phyloP scores from a whole-genome alignment of 35 echinoderm and acorn worm genomes.

The Heliocidaris tuberculata region DNA sequence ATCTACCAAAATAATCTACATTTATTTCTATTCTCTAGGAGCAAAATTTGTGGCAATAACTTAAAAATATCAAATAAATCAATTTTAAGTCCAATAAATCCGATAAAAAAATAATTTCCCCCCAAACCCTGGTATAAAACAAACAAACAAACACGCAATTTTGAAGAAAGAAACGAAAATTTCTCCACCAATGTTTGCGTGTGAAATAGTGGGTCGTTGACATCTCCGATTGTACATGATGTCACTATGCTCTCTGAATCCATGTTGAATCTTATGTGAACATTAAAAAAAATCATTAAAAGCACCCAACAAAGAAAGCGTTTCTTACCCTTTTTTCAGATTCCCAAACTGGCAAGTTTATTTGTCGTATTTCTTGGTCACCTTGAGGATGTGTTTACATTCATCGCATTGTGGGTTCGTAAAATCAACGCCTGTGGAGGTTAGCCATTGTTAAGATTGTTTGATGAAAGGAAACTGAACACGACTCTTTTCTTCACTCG shows the following conservation, averaged over 20 bases:
- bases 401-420: neutral
- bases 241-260: neutral
- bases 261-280: neutral
- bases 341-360: neutral
- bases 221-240: neutral
- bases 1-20: too few species aligned
- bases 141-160: too few species aligned
- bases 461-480: constrained; percentile 10
- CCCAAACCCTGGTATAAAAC: too few species aligned
- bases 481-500: neutral
- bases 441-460: neutral
- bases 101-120: too few species aligned
- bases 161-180: too few species aligned
- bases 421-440: neutral
- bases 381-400: neutral
- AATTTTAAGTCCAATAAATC: too few species aligned
- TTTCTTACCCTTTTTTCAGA: neutral
- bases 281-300: neutral
- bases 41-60: too few species aligned
- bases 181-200: too few species aligned
- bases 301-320: neutral
- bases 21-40: too few species aligned
- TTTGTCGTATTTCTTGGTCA: neutral
- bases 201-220: neutral
- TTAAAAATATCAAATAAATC: too few species aligned